Base-by-base conservation (phyloP, 2,113 vertebrate genomes). In the Heteronetta atricapilla region DNA sequence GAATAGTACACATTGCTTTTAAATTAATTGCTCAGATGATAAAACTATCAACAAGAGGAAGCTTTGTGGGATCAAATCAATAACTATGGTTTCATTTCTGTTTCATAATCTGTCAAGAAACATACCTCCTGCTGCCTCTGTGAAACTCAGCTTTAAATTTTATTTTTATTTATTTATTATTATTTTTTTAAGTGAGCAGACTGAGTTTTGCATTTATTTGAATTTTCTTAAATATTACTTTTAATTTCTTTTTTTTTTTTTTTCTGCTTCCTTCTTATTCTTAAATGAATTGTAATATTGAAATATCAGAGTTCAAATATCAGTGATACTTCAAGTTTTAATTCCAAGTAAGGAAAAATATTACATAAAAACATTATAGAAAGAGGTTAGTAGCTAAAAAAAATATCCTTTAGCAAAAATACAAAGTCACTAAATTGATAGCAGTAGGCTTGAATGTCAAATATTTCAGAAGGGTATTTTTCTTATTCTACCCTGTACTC, bases 11-110 rank as follows among this genome's bases (percentile, higher is more conserved):
- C 13, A 52, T 81, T 78, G 14, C 11, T 67, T 93, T 92, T 75
- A 81, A 88, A 80, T 90, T 83, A 70, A 78, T 91, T 94, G 79
- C 11, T 86, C 12, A 9, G 38, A 60, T 89, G 42, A 87, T 79
- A 76, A 84, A 89, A 68, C 11, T 52, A 56, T 48, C 38, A 80
- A n/a, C 8, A 72, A 89, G 33, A 87, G 10, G 62, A 84, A 84
- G 20, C 38, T 8, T 86, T 48, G 68, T 67, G 58, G 21, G 42
- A 75, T 72, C 15, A 36, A 78, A 74, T 75, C n/a, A 78, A n/a
- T 76, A 86, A 11, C 15, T 84, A 44, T 73, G 60, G 29, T 74
- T 94, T 82, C 25, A 72, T 89, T 82, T 94, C 46, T 66, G 26
- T 76, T 92, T 86, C 56, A 55, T 16, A 56, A 3, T 70, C 33